Base-by-base conservation (phyloP, 1,140 invertebrate genomes). In the Drosophila chauvacae region DNA sequence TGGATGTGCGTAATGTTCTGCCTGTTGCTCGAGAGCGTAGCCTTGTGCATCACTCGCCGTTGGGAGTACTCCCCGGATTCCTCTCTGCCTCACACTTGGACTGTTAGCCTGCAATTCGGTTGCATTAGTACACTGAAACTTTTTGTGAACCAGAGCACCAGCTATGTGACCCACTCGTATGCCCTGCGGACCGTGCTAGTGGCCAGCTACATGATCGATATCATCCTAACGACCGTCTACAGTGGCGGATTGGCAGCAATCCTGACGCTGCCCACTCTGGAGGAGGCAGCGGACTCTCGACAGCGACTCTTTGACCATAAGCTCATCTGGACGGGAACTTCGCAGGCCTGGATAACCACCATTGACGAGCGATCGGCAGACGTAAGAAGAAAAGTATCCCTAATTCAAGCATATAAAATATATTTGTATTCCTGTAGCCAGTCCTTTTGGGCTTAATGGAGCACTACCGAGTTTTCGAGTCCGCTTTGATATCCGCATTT, bases 221-320 rank as follows among this genome's bases (percentile, higher is more conserved):
- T 91, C 4, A 90, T 92, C 20, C 26, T 92, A 20, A 92, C 88
- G 0, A 92, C 88, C 7, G 71, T 92, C 45, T 92, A 92, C 20
- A 74, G 84, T 16, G 91, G 91, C 5, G 91, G 91, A 44, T 39
- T 92, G 23, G 74, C 91, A 2, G 48, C 88, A 3, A 90, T 92
- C 39, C 37, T 92, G 7, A 92, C 91, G 0, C 33, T 92, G 20
- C 91, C 91, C 13, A 87, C 83, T 13, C 42, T 92, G 5, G 77
- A 84, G n/a, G 91, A 92, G 57, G 85, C 88, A 2, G 74, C 91
- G 13, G 91, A 92, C 53, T 92, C 91, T 2, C 72, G 90, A 0
- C 80, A 88, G 18, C 76, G 88, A 7, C 68, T 92, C 3, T 77
- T 69, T 7, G 57, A 78, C 7, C 86, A 92, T 33, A 79, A 86